A percentile compares a stretch with the other conserved stretches of the same genome.
Evolutionary conservation across 2,797 vertebrate genomes (phyloP).

Genomic region (Malacoraja senta): DNA sequence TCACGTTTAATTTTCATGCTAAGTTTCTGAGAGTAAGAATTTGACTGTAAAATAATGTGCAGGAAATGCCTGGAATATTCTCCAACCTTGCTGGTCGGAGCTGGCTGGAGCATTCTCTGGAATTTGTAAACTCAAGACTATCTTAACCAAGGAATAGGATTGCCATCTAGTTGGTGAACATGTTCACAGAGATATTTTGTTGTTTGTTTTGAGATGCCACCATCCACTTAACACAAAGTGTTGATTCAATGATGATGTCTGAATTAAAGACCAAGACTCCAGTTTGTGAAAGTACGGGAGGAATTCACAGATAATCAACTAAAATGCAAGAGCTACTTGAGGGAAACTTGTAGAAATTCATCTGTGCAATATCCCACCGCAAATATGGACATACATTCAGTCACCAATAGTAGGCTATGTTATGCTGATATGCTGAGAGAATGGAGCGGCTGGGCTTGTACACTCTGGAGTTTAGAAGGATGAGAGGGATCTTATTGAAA

Average conservation of each 20-base stretch:
- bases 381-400: too few relatives aligned
- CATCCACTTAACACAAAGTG: too few relatives aligned
- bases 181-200: neutral
- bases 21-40: neutral
- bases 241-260: neutral
- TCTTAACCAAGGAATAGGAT: neutral
- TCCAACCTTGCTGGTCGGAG: neutral
- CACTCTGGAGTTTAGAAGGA: too few relatives aligned
- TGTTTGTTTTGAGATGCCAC: neutral
- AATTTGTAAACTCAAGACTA: neutral
- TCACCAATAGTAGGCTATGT: neutral
- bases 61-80: constrained; percentile 29
- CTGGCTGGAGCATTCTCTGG: neutral
- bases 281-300: too few relatives aligned
- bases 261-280: neutral
- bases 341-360: neutral
- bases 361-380: neutral
- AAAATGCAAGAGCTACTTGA: neutral
- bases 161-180: neutral
- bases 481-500: too few relatives aligned
- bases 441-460: too few relatives aligned
- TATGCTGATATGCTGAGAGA: too few relatives aligned
- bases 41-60: neutral
- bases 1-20: neutral
- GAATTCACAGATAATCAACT: neutral